phyloP scores from a whole-genome alignment of 1,140 invertebrate species.

The Fopius arisanus region DNA sequence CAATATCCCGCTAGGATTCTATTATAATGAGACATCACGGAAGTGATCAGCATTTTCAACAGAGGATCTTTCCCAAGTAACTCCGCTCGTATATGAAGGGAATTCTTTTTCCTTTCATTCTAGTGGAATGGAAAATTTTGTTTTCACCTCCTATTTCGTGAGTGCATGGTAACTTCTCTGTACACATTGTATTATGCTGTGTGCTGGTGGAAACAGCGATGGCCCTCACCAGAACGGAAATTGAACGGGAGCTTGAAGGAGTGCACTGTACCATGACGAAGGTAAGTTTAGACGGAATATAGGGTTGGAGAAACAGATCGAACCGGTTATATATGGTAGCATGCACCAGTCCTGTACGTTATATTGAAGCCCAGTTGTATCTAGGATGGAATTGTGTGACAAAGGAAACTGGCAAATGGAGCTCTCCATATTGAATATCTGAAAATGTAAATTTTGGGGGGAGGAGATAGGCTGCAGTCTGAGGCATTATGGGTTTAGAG shows the following conservation, averaged over 20 bases:
- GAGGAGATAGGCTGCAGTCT: not conserved
- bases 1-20: too few species aligned
- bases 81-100: too few species aligned
- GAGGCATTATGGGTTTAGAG: not conserved
- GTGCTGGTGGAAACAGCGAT: not conserved
- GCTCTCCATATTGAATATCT: conserved; percentile 23
- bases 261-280: not conserved
- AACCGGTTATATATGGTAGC: not conserved
- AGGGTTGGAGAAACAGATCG: not conserved
- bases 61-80: too few species aligned
- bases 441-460: conserved; percentile 27
- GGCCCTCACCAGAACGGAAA: conserved; percentile 29
- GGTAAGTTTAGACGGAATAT: not conserved
- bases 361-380: not conserved
- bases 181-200: not conserved
- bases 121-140: not conserved
- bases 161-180: not conserved
- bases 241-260: conserved; percentile 32
- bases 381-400: not conserved
- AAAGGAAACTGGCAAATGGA: conserved; percentile 2
- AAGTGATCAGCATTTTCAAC: too few species aligned
- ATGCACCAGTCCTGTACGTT: not conserved
- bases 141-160: not conserved
- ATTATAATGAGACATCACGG: too few species aligned
- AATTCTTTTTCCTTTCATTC: too few species aligned